phyloP scores from a whole-genome alignment of 2,113 vertebrate genomes.

The Chlorodrepanis virens region DNA sequence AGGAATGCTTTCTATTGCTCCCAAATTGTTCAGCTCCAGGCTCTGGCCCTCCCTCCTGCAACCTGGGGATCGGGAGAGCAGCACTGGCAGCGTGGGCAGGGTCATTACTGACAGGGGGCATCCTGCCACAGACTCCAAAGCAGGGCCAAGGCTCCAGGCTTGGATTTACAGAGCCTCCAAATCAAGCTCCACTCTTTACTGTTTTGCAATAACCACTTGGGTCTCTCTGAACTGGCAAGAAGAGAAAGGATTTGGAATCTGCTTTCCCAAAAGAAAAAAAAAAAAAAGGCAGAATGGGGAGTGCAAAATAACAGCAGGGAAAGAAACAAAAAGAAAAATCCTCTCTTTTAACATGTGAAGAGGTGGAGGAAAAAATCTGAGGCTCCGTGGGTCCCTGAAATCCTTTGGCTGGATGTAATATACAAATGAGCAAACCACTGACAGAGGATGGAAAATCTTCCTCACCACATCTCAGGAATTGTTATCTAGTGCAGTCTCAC shows the following conservation, averaged over 20 bases:
- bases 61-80: neutral
- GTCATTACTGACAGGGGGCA: slow-evolving; percentile 2
- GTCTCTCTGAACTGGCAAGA: neutral
- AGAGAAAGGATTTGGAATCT: neutral
- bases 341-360: neutral
- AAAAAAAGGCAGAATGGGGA: neutral
- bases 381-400: neutral
- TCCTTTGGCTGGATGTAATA: neutral
- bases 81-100: neutral
- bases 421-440: neutral
- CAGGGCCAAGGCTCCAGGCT: neutral
- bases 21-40: neutral
- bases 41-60: neutral
- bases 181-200: slow-evolving; percentile 2
- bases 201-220: neutral
- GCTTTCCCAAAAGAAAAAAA: neutral
- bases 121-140: neutral
- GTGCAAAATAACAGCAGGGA: neutral
- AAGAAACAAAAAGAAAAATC: neutral
- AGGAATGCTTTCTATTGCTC: slow-evolving; percentile 50
- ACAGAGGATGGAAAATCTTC: neutral
- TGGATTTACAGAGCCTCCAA: neutral
- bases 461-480: neutral
- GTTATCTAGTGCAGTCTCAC: neutral
- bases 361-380: neutral